Evolutionary conservation across 2,888 invertebrate species (phyloP).

Genomic region (Eupithecia vulgata): DNA sequence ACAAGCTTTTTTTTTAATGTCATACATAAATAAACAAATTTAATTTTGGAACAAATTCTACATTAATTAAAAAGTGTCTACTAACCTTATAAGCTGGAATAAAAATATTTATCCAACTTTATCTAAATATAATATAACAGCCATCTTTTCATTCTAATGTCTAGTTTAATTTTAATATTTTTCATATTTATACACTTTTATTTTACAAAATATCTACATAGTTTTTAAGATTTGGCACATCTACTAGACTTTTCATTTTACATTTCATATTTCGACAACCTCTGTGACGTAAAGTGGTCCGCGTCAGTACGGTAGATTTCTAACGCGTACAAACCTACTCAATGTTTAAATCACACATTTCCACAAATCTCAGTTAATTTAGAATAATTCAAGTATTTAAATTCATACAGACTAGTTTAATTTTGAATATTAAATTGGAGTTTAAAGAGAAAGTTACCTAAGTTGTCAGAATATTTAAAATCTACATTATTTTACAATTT

Average conservation of each 20-base stretch:
- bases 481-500: conserved; percentile 33
- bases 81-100: conserved; percentile 30
- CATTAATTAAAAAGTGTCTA: not conserved
- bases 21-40: not conserved
- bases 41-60: not conserved
- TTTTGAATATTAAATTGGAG: conserved; percentile 3
- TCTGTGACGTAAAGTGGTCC: not conserved
- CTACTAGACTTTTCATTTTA: conserved; percentile 25
- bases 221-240: conserved; percentile 30
- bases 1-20: not conserved
- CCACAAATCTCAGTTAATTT: not conserved
- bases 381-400: not conserved
- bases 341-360: not conserved
- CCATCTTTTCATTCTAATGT: conserved; percentile 50
- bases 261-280: conserved; percentile 13
- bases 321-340: not conserved
- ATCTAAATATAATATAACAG: conserved; percentile 51
- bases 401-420: not conserved
- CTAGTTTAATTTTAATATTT: conserved; percentile 34
- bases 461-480: conserved; percentile 24
- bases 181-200: conserved; percentile 17
- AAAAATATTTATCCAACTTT: conserved; percentile 30
- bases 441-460: not conserved
- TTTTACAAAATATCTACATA: conserved; percentile 28
- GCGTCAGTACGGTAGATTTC: not conserved